Percentiles rank a stretch among this genome's conserved stretches.
Evolutionary conservation across 2,113 vertebrate genomes (phyloP).

Genomic region (Candoia aspera): DNA sequence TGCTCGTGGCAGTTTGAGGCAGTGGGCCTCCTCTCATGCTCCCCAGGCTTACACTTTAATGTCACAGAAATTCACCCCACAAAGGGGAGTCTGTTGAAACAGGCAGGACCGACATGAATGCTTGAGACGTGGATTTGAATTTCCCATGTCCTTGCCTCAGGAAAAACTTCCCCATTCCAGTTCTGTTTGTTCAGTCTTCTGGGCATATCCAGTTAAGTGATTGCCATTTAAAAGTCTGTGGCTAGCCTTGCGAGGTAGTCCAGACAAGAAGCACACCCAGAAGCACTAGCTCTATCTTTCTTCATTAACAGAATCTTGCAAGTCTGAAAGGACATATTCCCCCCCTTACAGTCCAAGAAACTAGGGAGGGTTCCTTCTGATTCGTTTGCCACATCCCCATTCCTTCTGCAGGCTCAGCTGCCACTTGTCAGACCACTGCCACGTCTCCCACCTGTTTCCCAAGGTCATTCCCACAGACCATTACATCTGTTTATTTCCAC

Average conservation of each 20-base stretch:
- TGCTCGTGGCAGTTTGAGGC: no score
- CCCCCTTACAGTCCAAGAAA: background rate
- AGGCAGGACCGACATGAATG: background rate
- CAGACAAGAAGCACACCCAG: background rate
- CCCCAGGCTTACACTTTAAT: background rate
- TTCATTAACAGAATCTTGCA: background rate
- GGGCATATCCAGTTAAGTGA: background rate
- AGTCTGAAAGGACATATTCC: background rate
- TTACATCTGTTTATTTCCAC: background rate
- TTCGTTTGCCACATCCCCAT: background rate
- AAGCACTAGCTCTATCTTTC: background rate
- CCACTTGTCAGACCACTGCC: no score
- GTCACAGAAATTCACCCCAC: background rate
- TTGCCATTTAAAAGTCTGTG: background rate
- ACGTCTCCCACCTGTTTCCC: background rate
- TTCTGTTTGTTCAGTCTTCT: background rate
- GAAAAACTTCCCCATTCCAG: background rate
- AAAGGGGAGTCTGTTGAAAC: background rate
- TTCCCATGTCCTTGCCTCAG: background rate
- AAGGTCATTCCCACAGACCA: background rate
- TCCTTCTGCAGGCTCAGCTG: background rate
- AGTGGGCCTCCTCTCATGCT: no score
- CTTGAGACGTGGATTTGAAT: background rate
- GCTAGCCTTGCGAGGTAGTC: background rate
- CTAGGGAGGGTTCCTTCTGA: background rate